Conservation (phyloP, 2,888 invertebrate species). For the Athetis lepigone region DNA sequence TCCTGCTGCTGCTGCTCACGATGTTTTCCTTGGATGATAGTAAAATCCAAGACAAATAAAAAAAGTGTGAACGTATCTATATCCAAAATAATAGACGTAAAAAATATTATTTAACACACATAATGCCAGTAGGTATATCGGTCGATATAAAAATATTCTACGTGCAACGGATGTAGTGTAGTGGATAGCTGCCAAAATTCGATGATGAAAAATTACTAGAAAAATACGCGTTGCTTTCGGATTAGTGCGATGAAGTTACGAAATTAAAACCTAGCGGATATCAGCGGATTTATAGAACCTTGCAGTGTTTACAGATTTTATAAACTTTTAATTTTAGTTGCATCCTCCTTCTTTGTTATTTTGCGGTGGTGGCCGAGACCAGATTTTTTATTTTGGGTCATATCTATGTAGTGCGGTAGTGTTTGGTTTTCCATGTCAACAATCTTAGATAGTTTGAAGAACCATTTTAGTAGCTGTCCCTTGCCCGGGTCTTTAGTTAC, state of each 20-base stretch:
- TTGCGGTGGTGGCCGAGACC: conserved; percentile 10
- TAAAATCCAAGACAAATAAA: too few relatives aligned
- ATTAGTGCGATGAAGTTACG: conserved; percentile 27
- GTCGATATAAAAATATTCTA: conserved; percentile 57
- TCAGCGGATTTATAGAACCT: conserved; percentile 28
- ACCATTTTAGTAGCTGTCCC: too few relatives aligned
- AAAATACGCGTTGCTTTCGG: conserved; percentile 47
- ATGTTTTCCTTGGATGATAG: too few relatives aligned
- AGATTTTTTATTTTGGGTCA: conserved; percentile 3
- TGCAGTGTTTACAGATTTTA: conserved; percentile 17
- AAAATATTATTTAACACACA: conserved; percentile 37
- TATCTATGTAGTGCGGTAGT: not conserved
- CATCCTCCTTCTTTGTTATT: conserved; percentile 19
- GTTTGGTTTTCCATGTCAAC: not conserved
- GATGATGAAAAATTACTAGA: conserved; percentile 60
- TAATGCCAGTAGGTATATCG: conserved; percentile 33
- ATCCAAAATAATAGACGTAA: conserved; percentile 23
- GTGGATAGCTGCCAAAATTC: conserved; percentile 63
- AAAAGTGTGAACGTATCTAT: conserved; percentile 35
- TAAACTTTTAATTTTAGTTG: conserved; percentile 15
- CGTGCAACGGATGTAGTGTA: conserved; percentile 60
- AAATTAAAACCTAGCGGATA: conserved; percentile 43
- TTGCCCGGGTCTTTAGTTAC: too few relatives aligned
- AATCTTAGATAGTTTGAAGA: too few relatives aligned
- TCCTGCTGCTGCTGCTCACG: too few relatives aligned